Base-by-base conservation (phyloP, 64 coral and sea anemone species). In the Platygyra sinensis region DNA sequence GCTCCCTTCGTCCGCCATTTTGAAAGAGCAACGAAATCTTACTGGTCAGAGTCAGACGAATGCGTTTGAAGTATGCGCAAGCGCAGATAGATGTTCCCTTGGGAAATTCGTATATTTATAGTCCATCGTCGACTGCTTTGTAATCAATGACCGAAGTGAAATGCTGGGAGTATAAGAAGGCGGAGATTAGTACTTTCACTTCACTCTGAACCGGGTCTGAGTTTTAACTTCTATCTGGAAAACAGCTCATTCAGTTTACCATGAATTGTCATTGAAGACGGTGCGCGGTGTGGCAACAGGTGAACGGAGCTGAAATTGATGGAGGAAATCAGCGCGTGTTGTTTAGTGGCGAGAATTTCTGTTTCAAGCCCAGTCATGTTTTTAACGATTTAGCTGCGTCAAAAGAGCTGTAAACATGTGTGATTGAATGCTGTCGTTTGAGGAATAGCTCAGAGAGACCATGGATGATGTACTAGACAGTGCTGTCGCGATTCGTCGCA, bases 1-100 rank as follows among this genome's bases (percentile, higher is more conserved):
- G 64, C 29, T 72, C 4, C 63, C 64, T 63, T 62, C 77, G 87
- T 96, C 95, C 91, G 91, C 95, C 95, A 96, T 96, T 75, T 96
- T 96, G 76, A 87, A 78, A 27, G 0, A 8, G 32, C 1, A 28
- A 5, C 8, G 62, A 7, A 18, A 36, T 51, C 20, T 36, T 71
- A 18, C 22, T 72, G 81, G 63, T 63, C 81, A 85, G 81, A 72
- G n/a, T n/a, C n/a, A n/a, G 64, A 1, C 22, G 14, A 19, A n/a
- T n/a, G n/a, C n/a, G n/a, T n/a, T 0, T 22, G 11, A 85, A 72
- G 10, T 15, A 71, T 85, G 81, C 81, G 81, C 81, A 14, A 22
- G 18, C 65, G 65, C 62, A 72, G 22, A 9, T 5, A 24, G 7
- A 63, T 31, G 38, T 19, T 64, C 61, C 80, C 32, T 83, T 38